Percentiles rank a stretch among this genome's conserved stretches.
Evolutionary conservation across 2,797 vertebrate genomes (phyloP).

Genomic region (Phrynocephalus forsythii): DNA sequence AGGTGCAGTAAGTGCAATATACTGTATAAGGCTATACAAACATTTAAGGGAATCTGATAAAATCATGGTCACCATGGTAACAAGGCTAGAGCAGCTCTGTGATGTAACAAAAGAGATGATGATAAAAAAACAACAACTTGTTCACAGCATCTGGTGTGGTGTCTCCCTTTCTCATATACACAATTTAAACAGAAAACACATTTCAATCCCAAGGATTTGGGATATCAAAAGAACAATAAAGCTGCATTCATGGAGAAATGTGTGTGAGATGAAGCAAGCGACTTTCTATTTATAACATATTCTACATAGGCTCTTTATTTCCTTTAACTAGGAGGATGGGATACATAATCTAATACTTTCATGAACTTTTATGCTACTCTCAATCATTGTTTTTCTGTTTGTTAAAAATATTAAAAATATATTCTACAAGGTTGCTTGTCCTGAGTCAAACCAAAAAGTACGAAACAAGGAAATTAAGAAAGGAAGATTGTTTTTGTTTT

Average conservation of each 20-base stretch:
- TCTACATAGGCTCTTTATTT: conserved; percentile 42
- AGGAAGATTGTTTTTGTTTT: conserved; percentile 32
- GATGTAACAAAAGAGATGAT: conserved; percentile 12
- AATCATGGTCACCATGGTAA: conserved; percentile 52
- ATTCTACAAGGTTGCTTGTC: conserved; percentile 42
- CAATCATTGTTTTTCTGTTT: conserved; percentile 61
- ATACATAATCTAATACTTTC: conserved; percentile 63
- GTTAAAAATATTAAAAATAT: conserved; percentile 58
- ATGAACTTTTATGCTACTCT: conserved; percentile 58
- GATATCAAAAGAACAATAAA: conserved; percentile 35
- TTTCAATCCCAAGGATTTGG: conserved; percentile 23
- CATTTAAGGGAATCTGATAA: conserved; percentile 50
- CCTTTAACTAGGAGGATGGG: conserved; percentile 54
- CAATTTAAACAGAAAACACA: conserved; percentile 44
- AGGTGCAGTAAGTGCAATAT: conserved; percentile 64
- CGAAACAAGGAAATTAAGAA: conserved; percentile 46
- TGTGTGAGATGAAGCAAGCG: conserved; percentile 24
- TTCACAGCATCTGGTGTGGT: not conserved
- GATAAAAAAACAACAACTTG: conserved; percentile 36
- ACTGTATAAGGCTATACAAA: conserved; percentile 63
- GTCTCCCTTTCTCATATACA: conserved; percentile 44
- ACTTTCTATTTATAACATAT: conserved; percentile 51
- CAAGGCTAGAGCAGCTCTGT: conserved; percentile 47
- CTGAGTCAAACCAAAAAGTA: conserved; percentile 71
- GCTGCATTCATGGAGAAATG: conserved; percentile 46